These are phyloP conservation scores for Nyleta sp. DNA, from an alignment of 2,888 invertebrate genomes.

Conservation along the genomic window DNA sequence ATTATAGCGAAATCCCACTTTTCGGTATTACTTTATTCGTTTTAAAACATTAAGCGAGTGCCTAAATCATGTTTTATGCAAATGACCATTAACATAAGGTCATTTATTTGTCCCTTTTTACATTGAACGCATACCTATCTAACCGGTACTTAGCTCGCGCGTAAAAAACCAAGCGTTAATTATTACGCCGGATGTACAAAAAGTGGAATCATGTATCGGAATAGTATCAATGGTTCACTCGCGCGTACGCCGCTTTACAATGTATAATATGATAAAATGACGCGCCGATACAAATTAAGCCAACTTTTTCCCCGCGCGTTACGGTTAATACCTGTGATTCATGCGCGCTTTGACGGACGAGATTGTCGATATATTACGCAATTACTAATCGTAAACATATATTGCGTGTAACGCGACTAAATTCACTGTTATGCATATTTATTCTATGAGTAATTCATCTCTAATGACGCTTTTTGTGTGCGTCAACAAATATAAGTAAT, in stretches of 20 bases:
- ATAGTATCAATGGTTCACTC: slow-evolving; percentile 48
- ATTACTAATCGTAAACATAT: slow-evolving; percentile 39
- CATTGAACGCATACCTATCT: slow-evolving; percentile 16
- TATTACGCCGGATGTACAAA: slow-evolving; percentile 53
- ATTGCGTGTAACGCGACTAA: slow-evolving; percentile 13
- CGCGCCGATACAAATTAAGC: slow-evolving; percentile 37
- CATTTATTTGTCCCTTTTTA: slow-evolving; percentile 42
- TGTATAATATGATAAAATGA: slow-evolving; percentile 44
- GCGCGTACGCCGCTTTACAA: slow-evolving; percentile 11
- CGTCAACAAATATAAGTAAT: slow-evolving; percentile 3
- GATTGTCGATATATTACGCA: slow-evolving; percentile 21
- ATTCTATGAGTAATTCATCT: slow-evolving; percentile 23
- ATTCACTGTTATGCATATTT: slow-evolving; percentile 30
- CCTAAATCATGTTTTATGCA: slow-evolving; percentile 54
- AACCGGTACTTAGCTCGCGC: slow-evolving; percentile 22
- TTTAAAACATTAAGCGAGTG: slow-evolving; percentile 18
- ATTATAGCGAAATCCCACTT: slow-evolving; percentile 11
- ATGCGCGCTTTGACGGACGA: slow-evolving; percentile 24
- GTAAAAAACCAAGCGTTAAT: slow-evolving; percentile 47
- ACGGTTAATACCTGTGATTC: slow-evolving; percentile 40
- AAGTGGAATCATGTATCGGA: slow-evolving; percentile 46
- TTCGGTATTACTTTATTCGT: slow-evolving; percentile 14
- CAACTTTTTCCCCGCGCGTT: slow-evolving; percentile 13
- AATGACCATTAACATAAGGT: slow-evolving; percentile 44
- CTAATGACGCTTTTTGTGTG: slow-evolving; percentile 27